phyloP scores from a whole-genome alignment of 2,888 invertebrate species.

The Mythimna albipuncta region DNA sequence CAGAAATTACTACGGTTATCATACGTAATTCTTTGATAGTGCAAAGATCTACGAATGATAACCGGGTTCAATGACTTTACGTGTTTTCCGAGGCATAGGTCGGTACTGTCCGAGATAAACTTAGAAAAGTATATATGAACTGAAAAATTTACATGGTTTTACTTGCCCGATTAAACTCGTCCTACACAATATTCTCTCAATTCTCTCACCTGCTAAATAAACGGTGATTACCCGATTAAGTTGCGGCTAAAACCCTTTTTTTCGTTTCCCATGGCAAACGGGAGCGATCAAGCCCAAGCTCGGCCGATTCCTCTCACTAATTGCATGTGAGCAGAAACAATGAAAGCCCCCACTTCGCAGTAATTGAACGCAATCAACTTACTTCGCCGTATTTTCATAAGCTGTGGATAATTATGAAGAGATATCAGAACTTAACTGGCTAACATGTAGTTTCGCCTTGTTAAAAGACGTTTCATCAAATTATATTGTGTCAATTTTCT shows the following conservation, averaged over 20 bases:
- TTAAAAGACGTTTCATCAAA: constrained; percentile 9
- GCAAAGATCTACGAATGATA: no score
- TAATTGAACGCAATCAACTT: constrained; percentile 67
- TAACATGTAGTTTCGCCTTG: constrained; percentile 29
- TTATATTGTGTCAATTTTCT: constrained; percentile 18
- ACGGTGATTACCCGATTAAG: constrained; percentile 25
- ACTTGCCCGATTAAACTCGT: no score
- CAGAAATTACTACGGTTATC: no score
- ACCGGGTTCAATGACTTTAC: no score
- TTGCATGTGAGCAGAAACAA: constrained; percentile 61
- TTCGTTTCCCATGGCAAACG: constrained; percentile 32
- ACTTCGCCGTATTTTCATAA: constrained; percentile 49
- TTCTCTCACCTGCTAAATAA: constrained; percentile 7
- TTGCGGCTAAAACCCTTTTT: constrained; percentile 34
- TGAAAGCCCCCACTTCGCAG: constrained; percentile 55
- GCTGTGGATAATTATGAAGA: constrained; percentile 38
- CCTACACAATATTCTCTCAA: not conserved
- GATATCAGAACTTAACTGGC: constrained; percentile 25
- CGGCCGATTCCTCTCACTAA: constrained; percentile 46
- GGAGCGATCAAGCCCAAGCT: constrained; percentile 20
- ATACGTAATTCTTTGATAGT: no score
- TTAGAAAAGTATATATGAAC: no score
- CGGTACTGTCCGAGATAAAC: no score
- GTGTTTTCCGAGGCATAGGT: no score
- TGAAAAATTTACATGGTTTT: no score